Percentiles rank a stretch among this genome's conserved stretches.
phyloP scores from a whole-genome alignment of 2,797 vertebrate species.

The Lagorchestes hirsutus region DNA sequence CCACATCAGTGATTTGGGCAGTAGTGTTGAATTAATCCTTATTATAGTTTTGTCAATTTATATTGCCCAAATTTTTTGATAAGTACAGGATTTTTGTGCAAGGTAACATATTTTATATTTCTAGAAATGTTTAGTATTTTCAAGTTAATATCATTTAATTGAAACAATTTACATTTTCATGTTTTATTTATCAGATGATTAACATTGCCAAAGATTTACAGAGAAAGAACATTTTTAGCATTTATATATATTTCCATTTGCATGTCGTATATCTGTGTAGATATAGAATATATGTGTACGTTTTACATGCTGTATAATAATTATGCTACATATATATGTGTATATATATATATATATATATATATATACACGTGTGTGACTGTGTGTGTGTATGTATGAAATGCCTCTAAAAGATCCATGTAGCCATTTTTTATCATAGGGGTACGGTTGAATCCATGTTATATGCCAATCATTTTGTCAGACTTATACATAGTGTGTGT shows the following conservation, averaged over 20 bases:
- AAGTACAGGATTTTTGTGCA: slow-evolving; percentile 8
- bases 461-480: neutral
- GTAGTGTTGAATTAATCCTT: accelerated
- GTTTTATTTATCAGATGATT: slow-evolving; percentile 18
- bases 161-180: neutral
- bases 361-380: too few species aligned
- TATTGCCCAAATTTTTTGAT: neutral
- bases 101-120: neutral
- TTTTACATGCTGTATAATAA: neutral
- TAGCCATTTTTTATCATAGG: neutral
- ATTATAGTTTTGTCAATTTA: neutral
- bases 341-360: neutral
- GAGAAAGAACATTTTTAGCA: slow-evolving; percentile 43
- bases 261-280: neutral
- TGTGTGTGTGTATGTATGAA: neutral
- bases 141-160: slow-evolving; percentile 14
- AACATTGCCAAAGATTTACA: slow-evolving; percentile 48
- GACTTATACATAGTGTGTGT: neutral
- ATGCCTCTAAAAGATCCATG: neutral
- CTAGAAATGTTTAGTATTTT: neutral
- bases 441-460: neutral
- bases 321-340: neutral
- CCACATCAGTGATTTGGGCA: neutral
- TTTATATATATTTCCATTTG: neutral
- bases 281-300: neutral